These are phyloP conservation scores for Campoplex capitator DNA, from an alignment of 2,888 invertebrate genomes.

Conservation along the genomic window DNA sequence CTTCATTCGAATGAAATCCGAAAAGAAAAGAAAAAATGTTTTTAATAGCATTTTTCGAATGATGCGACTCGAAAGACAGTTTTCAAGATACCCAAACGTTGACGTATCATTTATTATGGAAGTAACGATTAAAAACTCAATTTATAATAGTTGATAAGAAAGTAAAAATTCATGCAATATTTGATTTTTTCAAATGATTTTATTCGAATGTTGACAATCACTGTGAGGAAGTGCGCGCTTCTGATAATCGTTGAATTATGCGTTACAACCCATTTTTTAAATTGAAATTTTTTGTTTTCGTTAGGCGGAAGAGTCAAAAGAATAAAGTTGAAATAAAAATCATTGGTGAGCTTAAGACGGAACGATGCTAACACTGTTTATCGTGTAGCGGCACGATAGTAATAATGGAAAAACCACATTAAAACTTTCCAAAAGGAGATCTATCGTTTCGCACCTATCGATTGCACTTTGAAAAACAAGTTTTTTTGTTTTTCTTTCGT, in stretches of 20 bases:
- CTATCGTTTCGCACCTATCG: constrained; percentile 57
- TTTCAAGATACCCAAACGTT: not conserved
- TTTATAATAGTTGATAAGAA: not conserved
- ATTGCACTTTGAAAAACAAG: constrained; percentile 50
- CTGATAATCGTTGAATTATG: constrained; percentile 23
- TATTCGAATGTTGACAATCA: constrained; percentile 17
- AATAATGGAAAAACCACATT: constrained; percentile 45
- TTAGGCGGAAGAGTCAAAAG: constrained; percentile 17
- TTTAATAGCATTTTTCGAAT: not conserved
- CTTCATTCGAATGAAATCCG: constrained; percentile 12
- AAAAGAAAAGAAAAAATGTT: not conserved
- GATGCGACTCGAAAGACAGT: no score
- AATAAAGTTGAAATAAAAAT: not conserved
- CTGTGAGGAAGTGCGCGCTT: constrained; percentile 4
- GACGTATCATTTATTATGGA: not conserved
- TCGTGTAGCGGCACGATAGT: constrained; percentile 67
- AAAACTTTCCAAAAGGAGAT: constrained; percentile 54
- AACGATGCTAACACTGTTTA: constrained; percentile 66
- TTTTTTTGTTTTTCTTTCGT: constrained; percentile 3
- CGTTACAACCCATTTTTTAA: not conserved
- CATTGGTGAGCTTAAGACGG: constrained; percentile 30
- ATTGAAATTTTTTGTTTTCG: not conserved
- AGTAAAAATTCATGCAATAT: not conserved
- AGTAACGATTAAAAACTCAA: not conserved
- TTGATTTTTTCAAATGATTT: not conserved